Percentiles rank a stretch among this genome's conserved stretches.
Evolutionary conservation across 2,797 vertebrate genomes (phyloP).

Genomic region (Megaceryle alcyon): DNA sequence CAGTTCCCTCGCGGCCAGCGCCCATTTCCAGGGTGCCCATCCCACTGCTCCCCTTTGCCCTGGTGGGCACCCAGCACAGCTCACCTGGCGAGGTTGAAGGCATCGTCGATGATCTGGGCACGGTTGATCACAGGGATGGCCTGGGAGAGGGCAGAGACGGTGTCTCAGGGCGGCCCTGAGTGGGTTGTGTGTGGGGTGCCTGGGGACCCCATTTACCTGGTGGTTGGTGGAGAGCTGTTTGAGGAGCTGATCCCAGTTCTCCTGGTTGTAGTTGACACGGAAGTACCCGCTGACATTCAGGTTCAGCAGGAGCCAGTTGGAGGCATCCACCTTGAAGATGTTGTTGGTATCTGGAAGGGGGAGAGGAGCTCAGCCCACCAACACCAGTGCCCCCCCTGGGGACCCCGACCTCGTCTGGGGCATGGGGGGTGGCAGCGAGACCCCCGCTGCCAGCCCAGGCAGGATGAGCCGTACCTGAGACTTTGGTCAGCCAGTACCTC

Average conservation of each 20-base stretch:
- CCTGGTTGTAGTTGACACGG: conserved; percentile 91
- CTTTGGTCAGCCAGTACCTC: conserved; percentile 79
- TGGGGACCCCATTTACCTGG: conserved; percentile 18
- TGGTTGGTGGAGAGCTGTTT: conserved; percentile 63
- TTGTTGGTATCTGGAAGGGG: neutral
- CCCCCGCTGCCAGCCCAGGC: neutral
- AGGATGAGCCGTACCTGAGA: neutral
- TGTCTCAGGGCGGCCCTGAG: neutral
- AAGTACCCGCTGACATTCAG: conserved; percentile 87
- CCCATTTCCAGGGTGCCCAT: neutral
- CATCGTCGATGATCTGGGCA: conserved; percentile 90
- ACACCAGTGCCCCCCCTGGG: accelerated
- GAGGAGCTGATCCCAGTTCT: conserved; percentile 90
- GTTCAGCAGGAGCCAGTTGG: conserved; percentile 88
- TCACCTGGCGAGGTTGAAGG: conserved; percentile 92
- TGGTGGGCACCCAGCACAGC: accelerated
- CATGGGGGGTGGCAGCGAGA: too few species aligned
- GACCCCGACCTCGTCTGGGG: accelerated
- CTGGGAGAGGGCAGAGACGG: conserved; percentile 67
- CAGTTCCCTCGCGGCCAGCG: neutral
- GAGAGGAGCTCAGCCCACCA: neutral
- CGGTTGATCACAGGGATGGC: conserved; percentile 87
- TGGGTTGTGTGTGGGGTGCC: accelerated
- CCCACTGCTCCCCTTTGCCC: accelerated
- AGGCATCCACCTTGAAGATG: neutral